Percentiles rank a stretch among this genome's conserved stretches.
Evolutionary conservation across 2,888 invertebrate genomes (phyloP).

Genomic region (Stenichneumon culpator): DNA sequence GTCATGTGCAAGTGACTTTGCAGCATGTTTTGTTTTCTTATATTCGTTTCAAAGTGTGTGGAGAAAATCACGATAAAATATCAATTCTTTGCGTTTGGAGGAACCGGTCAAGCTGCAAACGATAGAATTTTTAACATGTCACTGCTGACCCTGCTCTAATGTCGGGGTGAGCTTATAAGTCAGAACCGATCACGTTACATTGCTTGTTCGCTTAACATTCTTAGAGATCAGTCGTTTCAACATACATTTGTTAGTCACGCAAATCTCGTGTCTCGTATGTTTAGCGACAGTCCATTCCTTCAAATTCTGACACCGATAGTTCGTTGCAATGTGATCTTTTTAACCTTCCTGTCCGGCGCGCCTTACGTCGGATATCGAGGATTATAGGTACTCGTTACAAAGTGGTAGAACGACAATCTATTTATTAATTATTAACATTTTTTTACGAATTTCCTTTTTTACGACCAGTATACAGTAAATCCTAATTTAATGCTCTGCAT

Average conservation of each 20-base stretch:
- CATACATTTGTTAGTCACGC: slow-evolving; percentile 64
- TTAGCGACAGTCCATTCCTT: slow-evolving; percentile 28
- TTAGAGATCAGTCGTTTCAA: slow-evolving; percentile 32
- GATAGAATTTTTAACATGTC: slow-evolving; percentile 45
- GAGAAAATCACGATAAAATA: not conserved
- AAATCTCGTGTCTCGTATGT: slow-evolving; percentile 46
- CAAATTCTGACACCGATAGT: not conserved
- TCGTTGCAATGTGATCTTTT: slow-evolving; percentile 27
- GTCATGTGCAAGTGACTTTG: too few species aligned
- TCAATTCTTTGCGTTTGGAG: not conserved
- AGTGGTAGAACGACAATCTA: not conserved
- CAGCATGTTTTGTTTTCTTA: too few species aligned
- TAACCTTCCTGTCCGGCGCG: slow-evolving; percentile 2
- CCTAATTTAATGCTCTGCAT: too few species aligned
- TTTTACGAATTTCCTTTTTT: too few species aligned
- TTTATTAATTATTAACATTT: too few species aligned
- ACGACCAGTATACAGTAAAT: too few species aligned
- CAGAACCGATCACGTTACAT: slow-evolving; percentile 51
- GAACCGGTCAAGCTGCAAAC: slow-evolving; percentile 27
- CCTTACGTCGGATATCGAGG: not conserved
- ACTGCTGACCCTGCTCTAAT: slow-evolving; percentile 3
- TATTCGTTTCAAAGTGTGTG: not conserved
- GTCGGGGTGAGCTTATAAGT: slow-evolving; percentile 39
- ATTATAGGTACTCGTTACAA: not conserved
- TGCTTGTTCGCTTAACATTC: slow-evolving; percentile 52